Evolutionary conservation across 2,888 invertebrate species (phyloP).

Genomic region (Caenorhabditis afra): DNA sequence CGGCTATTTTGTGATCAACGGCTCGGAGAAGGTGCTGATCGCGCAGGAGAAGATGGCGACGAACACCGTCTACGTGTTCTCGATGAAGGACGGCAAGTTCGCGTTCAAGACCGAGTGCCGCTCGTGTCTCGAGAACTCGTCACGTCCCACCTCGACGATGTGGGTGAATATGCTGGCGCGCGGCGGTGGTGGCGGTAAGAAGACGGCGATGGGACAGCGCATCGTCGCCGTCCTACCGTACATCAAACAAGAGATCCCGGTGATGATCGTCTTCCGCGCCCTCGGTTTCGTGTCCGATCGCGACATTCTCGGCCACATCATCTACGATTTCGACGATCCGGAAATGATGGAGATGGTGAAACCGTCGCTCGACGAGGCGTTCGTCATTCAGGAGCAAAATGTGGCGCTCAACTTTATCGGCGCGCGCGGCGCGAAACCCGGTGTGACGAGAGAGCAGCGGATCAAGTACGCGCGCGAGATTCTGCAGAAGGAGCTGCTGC

Average conservation of each 20-base stretch:
- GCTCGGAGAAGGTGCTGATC: slow-evolving; percentile 97
- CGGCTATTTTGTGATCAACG: slow-evolving; percentile 99
- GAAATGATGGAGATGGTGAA: slow-evolving; percentile 99
- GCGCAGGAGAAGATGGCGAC: slow-evolving; percentile 99
- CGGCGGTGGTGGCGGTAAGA: slow-evolving; percentile 88
- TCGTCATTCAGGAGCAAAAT: slow-evolving; percentile 97
- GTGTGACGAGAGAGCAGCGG: slow-evolving; percentile 98
- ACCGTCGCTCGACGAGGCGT: slow-evolving; percentile 98
- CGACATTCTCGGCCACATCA: slow-evolving; percentile 98
- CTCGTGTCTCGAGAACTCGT: slow-evolving; percentile 91
- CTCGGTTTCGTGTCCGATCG: slow-evolving; percentile 98
- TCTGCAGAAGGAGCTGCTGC: slow-evolving; percentile 99
- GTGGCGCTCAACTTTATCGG: slow-evolving; percentile 99
- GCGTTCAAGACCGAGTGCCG: slow-evolving; percentile 98
- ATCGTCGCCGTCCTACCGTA: slow-evolving; percentile 98
- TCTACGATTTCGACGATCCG: slow-evolving; percentile 99
- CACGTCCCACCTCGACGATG: slow-evolving; percentile 93
- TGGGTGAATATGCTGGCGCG: slow-evolving; percentile 99
- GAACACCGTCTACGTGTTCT: slow-evolving; percentile 99
- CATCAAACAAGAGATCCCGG: slow-evolving; percentile 96
- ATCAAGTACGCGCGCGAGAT: slow-evolving; percentile 99
- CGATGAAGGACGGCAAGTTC: slow-evolving; percentile 99
- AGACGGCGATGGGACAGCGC: slow-evolving; percentile 98
- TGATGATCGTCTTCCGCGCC: slow-evolving; percentile 99
- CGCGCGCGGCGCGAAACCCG: slow-evolving; percentile 95